Percentiles rank a stretch among this genome's conserved stretches.
These are phyloP conservation scores for Ahaetulla prasina DNA, from an alignment of 2,113 vertebrate species.

Conservation along the genomic window DNA sequence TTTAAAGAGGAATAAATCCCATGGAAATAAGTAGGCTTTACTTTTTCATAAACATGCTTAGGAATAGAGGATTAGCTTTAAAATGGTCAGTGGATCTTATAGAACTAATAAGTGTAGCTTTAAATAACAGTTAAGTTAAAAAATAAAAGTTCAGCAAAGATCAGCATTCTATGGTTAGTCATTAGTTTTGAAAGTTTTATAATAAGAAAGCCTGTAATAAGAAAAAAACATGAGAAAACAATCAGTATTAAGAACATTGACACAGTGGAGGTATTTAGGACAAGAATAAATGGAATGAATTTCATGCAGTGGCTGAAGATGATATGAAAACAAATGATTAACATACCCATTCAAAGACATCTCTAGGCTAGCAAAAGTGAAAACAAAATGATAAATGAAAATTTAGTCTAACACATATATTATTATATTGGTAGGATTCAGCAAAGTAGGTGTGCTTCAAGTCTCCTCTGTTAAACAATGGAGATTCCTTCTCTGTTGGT, in stretches of 20 bases:
- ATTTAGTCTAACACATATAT: slow-evolving; percentile 22
- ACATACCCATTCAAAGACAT: slow-evolving; percentile 79
- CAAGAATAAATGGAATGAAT: slow-evolving; percentile 35
- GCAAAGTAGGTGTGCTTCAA: not conserved
- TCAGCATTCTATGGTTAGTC: not conserved
- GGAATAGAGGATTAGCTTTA: not conserved
- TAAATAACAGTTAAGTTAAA: not conserved
- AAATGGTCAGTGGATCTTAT: not conserved
- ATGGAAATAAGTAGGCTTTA: not conserved
- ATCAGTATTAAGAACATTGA: slow-evolving; percentile 45
- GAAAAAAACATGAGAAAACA: slow-evolving; percentile 19
- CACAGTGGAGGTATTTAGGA: slow-evolving; percentile 60
- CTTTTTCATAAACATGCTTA: not conserved
- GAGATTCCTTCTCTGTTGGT: not conserved
- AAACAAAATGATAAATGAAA: slow-evolving; percentile 65
- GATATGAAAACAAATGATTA: slow-evolving; percentile 45
- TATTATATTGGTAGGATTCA: not conserved
- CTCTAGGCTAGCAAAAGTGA: slow-evolving; percentile 70
- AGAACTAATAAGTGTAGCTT: slow-evolving; percentile 6
- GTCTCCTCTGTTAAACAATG: not conserved
- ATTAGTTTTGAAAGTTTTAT: slow-evolving; percentile 22
- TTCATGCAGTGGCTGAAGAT: slow-evolving; percentile 67
- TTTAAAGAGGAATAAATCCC: not conserved
- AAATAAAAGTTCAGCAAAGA: not conserved
- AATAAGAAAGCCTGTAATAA: not conserved